phyloP scores from a whole-genome alignment of 2,797 vertebrate species.

The Peromyscus melanophrys region DNA sequence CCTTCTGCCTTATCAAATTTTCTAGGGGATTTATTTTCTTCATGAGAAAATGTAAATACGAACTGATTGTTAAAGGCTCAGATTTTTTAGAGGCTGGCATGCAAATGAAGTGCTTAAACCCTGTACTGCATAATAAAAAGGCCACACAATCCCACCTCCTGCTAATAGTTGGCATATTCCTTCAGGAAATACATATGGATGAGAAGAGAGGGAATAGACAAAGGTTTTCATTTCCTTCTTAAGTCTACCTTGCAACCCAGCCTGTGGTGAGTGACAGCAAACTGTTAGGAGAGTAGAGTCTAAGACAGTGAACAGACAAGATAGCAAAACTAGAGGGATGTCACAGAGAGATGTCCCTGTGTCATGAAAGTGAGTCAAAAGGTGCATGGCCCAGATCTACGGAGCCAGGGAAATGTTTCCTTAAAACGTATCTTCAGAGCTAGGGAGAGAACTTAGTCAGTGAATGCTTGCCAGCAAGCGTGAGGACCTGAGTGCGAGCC shows the following conservation, averaged over 20 bases:
- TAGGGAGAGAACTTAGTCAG: neutral
- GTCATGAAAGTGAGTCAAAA: neutral
- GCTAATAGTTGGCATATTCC: neutral
- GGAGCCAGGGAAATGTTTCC: neutral
- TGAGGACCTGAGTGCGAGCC: neutral
- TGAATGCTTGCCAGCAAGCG: neutral
- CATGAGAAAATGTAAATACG: neutral
- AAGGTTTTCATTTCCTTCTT: constrained; percentile 17
- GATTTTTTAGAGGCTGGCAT: constrained; percentile 18
- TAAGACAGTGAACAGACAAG: neutral
- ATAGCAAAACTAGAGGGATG: neutral
- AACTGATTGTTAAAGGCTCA: constrained; percentile 43
- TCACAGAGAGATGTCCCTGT: neutral
- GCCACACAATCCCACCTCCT: neutral
- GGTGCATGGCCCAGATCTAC: neutral
- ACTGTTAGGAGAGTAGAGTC: neutral
- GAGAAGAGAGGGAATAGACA: neutral
- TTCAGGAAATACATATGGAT: neutral
- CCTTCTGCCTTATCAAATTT: neutral
- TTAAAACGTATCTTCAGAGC: neutral
- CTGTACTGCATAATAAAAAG: neutral
- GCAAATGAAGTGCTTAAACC: constrained; percentile 31
- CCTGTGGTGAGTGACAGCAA: neutral
- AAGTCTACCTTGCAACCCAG: neutral
- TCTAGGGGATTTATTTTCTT: neutral